Evolutionary conservation across 2,797 vertebrate species (phyloP), one percentile per base, ranked within the genome.

Genomic region (Nasua narica): DNA sequence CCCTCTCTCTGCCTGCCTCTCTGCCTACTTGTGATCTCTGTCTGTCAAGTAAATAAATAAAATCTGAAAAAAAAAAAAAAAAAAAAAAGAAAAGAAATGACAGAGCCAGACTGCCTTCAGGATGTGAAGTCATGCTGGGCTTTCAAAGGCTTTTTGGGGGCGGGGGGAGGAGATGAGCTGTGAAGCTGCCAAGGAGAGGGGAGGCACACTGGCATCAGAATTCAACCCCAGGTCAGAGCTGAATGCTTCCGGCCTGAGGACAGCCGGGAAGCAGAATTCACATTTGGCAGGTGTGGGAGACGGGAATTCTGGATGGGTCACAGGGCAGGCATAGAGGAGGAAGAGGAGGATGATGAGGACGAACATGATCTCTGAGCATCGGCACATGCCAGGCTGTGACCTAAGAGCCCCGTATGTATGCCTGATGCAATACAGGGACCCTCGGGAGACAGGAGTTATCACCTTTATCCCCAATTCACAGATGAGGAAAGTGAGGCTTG

Each of bases 401-500:
- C 74, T 19, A 27, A 12, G 69, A 52, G 81, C 21, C 0, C 37
- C 56, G 32, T 2, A 0, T 1, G 29, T 8, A 15, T 1, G 46
- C 65, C 37, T 85, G n/a, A 16, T 35, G 40, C 27, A 13, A 8
- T 29, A 35, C 40, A 14, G 76, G 21, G 29, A 7, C 29, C 25
- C 48, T 56, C 0, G 1, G 23, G 65, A 16, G 4, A 15, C 0
- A 35, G 12, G 37, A 46, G 5, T 43, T n/a, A 25, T 1, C 18
- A 50, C 43, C 77, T 72, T 67, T 23, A 77, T 4, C n/a, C 46
- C 43, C 70, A 65, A 9, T 29, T 43, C 69, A 58, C n/a, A 72
- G 60, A 77, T 25, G 43, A 27, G 77, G 12, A 88, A 56, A n/a
- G 23, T 8, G 16, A 88, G 16, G 35, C 16, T 35, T 18, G 69